Conservation (phyloP, 2,888 invertebrate species). For the Macrophya annulata region DNA sequence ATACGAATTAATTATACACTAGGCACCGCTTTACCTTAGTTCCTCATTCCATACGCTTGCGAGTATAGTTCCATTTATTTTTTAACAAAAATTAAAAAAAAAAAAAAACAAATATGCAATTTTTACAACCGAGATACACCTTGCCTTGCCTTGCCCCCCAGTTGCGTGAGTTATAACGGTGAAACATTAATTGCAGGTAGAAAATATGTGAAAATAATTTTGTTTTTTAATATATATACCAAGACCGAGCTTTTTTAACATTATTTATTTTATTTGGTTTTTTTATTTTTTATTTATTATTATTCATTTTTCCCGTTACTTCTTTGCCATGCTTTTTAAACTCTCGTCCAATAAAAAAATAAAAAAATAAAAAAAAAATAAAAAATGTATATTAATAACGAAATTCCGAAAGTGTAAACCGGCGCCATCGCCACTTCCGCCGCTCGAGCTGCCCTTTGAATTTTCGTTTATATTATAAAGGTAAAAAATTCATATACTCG, state of each 20-base stretch:
- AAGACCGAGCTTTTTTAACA: background rate
- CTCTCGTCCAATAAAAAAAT: conserved; percentile 59
- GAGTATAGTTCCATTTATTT: conserved; percentile 1
- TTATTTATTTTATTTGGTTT: background rate
- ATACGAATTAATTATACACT: background rate
- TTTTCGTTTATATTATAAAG: background rate
- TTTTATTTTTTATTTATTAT: background rate
- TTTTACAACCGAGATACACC: conserved; percentile 1
- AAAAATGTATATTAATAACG: conserved; percentile 72
- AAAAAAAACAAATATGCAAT: background rate
- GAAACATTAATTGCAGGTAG: background rate
- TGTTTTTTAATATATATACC: conserved; percentile 9
- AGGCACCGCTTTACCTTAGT: background rate
- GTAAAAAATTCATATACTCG: too few species aligned
- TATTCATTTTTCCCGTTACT: conserved; percentile 44
- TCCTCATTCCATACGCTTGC: background rate
- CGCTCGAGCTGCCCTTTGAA: conserved; percentile 31
- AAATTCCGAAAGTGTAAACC: conserved; percentile 69
- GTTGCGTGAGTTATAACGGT: background rate
- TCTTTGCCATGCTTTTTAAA: conserved; percentile 53
- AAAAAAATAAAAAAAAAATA: conserved; percentile 57
- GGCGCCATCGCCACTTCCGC: background rate
- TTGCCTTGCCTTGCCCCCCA: background rate
- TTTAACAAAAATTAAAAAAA: background rate
- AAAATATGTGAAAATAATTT: background rate